phyloP scores from a whole-genome alignment of 2,113 vertebrate genomes.

The Colaptes auratus region DNA sequence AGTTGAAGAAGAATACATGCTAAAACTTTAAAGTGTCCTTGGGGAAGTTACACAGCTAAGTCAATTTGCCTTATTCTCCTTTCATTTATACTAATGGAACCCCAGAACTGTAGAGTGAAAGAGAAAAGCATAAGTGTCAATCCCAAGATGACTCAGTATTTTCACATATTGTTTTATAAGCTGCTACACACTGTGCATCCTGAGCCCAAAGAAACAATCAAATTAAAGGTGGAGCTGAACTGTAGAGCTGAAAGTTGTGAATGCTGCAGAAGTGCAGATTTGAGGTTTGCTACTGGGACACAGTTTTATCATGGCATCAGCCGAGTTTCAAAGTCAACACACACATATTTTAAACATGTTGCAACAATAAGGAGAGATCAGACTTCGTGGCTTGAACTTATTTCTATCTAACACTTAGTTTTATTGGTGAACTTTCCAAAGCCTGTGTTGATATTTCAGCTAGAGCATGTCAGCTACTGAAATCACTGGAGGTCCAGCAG shows the following conservation, averaged over 20 bases:
- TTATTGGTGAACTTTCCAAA: background rate
- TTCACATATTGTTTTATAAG: background rate
- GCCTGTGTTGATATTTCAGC: background rate
- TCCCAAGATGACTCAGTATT: background rate
- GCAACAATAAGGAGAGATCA: background rate
- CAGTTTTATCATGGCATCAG: background rate
- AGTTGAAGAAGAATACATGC: background rate
- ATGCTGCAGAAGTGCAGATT: background rate
- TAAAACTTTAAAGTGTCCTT: conserved; percentile 7
- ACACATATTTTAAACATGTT: background rate
- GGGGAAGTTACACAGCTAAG: background rate
- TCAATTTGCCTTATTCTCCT: background rate
- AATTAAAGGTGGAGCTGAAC: background rate
- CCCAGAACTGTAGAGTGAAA: background rate
- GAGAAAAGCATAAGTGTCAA: background rate
- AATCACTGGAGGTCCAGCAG: background rate
- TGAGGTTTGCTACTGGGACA: background rate
- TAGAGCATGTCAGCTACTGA: background rate
- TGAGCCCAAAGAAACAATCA: background rate
- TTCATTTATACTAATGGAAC: background rate
- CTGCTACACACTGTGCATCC: background rate
- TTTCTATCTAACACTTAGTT: background rate
- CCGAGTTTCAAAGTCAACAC: background rate
- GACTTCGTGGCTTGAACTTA: background rate
- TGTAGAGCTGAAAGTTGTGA: background rate